Conservation (phyloP, 2,113 vertebrate genomes). For the Cyanocitta stelleri region DNA sequence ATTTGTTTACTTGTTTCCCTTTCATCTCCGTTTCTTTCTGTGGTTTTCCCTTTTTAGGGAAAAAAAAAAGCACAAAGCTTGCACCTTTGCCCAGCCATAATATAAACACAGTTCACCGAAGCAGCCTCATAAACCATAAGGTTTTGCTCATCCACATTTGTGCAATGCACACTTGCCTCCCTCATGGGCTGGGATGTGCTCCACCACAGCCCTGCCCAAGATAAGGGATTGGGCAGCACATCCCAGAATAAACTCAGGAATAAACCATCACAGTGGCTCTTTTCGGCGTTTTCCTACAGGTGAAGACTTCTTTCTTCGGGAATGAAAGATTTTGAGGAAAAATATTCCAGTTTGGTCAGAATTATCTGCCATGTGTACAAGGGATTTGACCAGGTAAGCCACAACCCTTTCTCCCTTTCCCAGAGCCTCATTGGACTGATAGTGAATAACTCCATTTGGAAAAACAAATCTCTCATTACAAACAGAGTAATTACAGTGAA, state of each 20-base stretch:
- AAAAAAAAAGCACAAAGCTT: not conserved
- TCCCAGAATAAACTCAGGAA: not conserved
- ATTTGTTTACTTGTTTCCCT: slow-evolving; percentile 52
- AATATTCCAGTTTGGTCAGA: not conserved
- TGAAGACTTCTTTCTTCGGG: not conserved
- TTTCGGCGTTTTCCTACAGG: not conserved
- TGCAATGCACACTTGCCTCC: not conserved
- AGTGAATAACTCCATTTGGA: not conserved
- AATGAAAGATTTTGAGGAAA: not conserved
- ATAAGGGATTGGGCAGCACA: not conserved
- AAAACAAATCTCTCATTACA: not conserved
- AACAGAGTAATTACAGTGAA: not conserved
- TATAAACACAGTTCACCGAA: not conserved
- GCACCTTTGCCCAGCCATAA: not conserved
- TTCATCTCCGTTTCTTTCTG: not conserved
- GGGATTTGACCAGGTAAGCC: not conserved
- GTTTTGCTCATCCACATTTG: not conserved
- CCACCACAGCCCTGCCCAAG: not conserved
- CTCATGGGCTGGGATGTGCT: not conserved
- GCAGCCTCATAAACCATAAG: not conserved
- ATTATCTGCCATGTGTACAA: not conserved
- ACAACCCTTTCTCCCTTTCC: not conserved
- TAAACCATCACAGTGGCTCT: not conserved
- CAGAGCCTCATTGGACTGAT: not conserved
- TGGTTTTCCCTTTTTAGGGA: not conserved